Evolutionary conservation across 2,888 invertebrate species (phyloP).

Genomic region (Sminthurinus aureus): DNA sequence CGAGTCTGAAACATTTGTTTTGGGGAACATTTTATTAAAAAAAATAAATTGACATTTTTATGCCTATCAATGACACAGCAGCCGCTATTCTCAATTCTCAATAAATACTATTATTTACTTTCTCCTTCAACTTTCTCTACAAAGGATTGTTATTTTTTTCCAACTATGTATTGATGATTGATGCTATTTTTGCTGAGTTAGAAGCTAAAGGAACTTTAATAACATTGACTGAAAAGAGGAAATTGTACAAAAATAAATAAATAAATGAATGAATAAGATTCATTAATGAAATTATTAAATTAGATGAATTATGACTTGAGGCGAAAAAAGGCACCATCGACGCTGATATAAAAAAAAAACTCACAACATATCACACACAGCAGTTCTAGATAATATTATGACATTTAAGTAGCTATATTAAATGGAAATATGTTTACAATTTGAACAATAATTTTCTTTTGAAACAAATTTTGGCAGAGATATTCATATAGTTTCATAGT

Average conservation of each 20-base stretch:
- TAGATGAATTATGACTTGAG: neutral
- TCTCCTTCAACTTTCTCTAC: too few relatives aligned
- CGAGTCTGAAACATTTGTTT: slow-evolving; percentile 34
- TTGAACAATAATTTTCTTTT: too few relatives aligned
- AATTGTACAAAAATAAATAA: neutral
- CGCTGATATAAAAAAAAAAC: neutral
- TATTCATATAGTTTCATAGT: too few relatives aligned
- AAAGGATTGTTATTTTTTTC: too few relatives aligned
- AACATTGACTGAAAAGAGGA: too few relatives aligned
- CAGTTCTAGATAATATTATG: neutral
- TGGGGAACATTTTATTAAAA: too few relatives aligned
- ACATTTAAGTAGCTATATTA: neutral
- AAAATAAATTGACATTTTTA: too few relatives aligned
- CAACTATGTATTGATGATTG: too few relatives aligned
- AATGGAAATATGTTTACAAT: neutral
- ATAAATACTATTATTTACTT: neutral
- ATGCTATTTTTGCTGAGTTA: too few relatives aligned
- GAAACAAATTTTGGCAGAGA: too few relatives aligned
- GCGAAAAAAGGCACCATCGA: neutral
- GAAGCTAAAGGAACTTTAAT: too few relatives aligned
- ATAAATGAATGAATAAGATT: neutral
- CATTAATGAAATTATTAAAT: neutral
- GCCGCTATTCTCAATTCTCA: neutral
- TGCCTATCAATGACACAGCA: neutral
- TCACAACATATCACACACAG: neutral